Evolutionary conservation across 2,113 vertebrate species (phyloP), one percentile per base, ranked within the genome.

Genomic region (Oreamnos americanus): DNA sequence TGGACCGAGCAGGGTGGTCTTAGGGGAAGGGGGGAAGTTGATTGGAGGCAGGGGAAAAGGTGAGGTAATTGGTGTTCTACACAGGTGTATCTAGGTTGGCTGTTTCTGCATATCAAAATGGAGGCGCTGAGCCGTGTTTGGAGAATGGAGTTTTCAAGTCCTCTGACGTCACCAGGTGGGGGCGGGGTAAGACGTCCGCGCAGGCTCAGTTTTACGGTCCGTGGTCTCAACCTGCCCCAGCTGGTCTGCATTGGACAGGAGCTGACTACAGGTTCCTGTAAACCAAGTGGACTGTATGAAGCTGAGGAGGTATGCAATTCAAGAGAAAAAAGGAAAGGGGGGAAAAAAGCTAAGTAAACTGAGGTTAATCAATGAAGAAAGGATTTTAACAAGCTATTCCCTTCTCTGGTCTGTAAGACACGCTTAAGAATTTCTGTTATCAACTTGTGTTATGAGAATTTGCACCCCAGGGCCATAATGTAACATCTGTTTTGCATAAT

Each of bases 401-500:
- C 49, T 36, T 53, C 51, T 55, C 21, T 55, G 19, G 23, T 82
- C 49, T 83, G 17, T 36, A 55, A 83, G 49, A 83, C 19, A 55
- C 14, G 33, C 33, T 53, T 23, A 25, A 83, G 49, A 36, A 83
- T 55, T 83, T 83, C 11, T 82, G 67, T 39, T n/a, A 23, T n/a
- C 33, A n/a, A 51, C 49, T n/a, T 53, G 6, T 53, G 49, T 53
- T 96, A 28, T 30, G 79, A 96, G 86, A 95, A 93, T 96, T 89
- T 98, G 92, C 25, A 39, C 88, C 87, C 74, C 74, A 3, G 10
- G 13, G 7, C 47, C 47, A 60, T 45, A 53, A 92, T 13, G 17
- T 79, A 57, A 71, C 78, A 90, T 62, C 28, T 87, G 58, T 82
- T 96, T 96, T 96, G 84, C 95, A 96, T 23, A 71, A 74, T 6